These are phyloP conservation scores for Actinia tenebrosa DNA, from an alignment of 64 coral and sea anemone species.

Conservation along the genomic window DNA sequence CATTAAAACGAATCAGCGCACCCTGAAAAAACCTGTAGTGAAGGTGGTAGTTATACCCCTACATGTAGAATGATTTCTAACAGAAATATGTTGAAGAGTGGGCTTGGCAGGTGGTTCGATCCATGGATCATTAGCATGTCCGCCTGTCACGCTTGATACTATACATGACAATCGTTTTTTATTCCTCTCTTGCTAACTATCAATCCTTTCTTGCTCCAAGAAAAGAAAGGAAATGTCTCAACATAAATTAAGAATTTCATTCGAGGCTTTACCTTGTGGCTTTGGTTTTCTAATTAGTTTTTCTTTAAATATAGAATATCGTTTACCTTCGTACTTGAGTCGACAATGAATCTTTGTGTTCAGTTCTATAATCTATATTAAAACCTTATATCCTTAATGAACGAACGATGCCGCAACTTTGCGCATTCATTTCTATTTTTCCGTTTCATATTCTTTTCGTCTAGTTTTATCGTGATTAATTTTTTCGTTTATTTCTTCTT, in stretches of 20 bases:
- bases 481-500: too few relatives aligned
- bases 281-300: not conserved
- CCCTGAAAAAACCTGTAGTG: not conserved
- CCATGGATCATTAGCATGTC: not conserved
- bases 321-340: not conserved
- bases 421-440: not conserved
- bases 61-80: not conserved
- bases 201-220: not conserved
- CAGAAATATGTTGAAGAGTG: not conserved
- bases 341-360: too few relatives aligned
- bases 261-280: not conserved
- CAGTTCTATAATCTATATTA: not conserved
- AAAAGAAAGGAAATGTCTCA: not conserved
- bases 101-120: slow-evolving; percentile 4
- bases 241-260: not conserved
- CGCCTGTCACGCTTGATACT: not conserved
- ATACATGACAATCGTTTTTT: not conserved
- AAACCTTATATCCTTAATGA: not conserved
- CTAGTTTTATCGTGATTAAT: too few relatives aligned
- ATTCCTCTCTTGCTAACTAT: not conserved
- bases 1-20: not conserved
- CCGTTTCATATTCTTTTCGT: not conserved
- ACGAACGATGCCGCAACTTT: not conserved
- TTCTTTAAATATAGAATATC: not conserved
- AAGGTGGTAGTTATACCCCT: not conserved